phyloP scores from a whole-genome alignment of 1,140 invertebrate species.

The Leptinotarsa texana region DNA sequence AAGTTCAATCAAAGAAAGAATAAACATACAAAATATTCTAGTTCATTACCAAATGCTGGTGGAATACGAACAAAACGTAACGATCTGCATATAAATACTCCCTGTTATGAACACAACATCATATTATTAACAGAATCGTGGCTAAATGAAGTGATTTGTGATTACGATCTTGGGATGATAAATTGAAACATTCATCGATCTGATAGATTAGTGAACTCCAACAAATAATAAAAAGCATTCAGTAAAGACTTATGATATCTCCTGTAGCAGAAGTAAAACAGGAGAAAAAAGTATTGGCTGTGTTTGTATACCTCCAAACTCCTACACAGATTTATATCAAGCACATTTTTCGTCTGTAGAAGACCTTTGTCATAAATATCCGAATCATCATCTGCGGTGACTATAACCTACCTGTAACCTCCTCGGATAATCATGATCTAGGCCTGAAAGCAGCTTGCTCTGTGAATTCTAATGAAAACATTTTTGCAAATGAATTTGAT shows the following conservation, averaged over 20 bases:
- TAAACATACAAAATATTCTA: too few species aligned
- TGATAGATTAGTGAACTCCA: not conserved
- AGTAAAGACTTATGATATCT: not conserved
- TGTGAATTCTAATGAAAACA: constrained; percentile 1
- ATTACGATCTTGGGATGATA: too few species aligned
- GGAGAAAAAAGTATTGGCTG: not conserved
- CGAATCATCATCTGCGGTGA: not conserved
- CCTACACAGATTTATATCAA: not conserved
- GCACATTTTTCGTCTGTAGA: not conserved
- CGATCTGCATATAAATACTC: too few species aligned
- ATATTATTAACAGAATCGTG: too few species aligned
- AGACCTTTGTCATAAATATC: not conserved
- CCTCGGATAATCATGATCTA: constrained; percentile 1
- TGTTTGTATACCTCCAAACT: not conserved
- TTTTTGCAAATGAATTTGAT: not conserved
- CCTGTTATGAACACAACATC: too few species aligned
- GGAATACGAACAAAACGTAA: too few species aligned
- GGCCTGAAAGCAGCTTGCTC: not conserved
- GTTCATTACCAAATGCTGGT: too few species aligned
- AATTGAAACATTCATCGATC: too few species aligned
- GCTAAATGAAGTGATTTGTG: too few species aligned
- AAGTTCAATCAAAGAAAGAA: too few species aligned
- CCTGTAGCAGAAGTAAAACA: not conserved
- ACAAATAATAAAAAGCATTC: constrained; percentile 15
- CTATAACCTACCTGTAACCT: constrained; percentile 8